Evolutionary conservation across 2,888 invertebrate species (phyloP).

Genomic region (Formica aserva): DNA sequence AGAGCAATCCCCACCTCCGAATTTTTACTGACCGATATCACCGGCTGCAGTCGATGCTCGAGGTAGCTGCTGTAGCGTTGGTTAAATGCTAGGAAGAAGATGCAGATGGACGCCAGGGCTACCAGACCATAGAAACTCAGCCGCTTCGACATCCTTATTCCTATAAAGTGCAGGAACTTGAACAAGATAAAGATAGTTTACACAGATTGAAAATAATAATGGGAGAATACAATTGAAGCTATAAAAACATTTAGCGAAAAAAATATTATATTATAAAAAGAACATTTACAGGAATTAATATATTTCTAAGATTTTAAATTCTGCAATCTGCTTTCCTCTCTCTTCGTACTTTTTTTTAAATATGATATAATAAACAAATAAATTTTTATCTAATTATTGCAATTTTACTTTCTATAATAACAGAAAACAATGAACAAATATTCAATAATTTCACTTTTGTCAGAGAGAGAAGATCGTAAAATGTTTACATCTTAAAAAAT

Average conservation of each 20-base stretch:
- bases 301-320: not conserved
- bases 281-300: not conserved
- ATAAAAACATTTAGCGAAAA: not conserved
- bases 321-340: not conserved
- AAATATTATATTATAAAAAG: not conserved
- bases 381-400: not conserved
- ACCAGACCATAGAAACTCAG: conserved; percentile 84
- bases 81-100: conserved; percentile 83
- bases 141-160: conserved; percentile 82
- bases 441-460: not conserved
- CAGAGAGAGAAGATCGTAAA: not conserved
- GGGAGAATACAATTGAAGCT: not conserved
- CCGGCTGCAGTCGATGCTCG: conserved; percentile 82
- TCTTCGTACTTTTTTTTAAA: not conserved
- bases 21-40: conserved; percentile 82
- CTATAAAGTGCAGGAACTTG: conserved; percentile 66
- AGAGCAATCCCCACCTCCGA: conserved; percentile 74
- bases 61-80: conserved; percentile 83
- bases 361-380: not conserved
- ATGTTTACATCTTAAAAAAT: not conserved
- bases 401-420: not conserved
- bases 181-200: conserved; percentile 28
- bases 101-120: conserved; percentile 83
- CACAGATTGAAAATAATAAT: not conserved
- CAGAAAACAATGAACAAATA: not conserved